These are phyloP conservation scores for Tipula unca DNA, from an alignment of 2,888 invertebrate species.

Conservation along the genomic window DNA sequence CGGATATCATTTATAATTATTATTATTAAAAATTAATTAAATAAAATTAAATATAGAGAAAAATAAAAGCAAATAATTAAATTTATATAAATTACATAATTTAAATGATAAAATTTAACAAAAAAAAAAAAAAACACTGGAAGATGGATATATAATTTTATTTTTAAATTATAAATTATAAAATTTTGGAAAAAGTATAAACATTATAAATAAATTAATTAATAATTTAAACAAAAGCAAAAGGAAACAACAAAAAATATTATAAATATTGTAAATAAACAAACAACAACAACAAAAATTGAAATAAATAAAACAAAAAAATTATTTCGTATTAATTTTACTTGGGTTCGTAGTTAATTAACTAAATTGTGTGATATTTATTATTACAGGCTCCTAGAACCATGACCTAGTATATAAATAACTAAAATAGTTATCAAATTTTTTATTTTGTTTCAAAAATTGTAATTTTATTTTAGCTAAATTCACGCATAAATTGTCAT, in stretches of 20 bases:
- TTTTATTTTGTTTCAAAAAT: no score
- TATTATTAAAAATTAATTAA: not conserved
- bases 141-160: slow-evolving; percentile 8
- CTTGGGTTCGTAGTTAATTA: not conserved
- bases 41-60: not conserved
- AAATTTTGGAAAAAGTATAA: not conserved
- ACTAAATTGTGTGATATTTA: not conserved
- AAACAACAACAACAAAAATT: not conserved
- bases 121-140: not conserved
- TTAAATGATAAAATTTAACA: not conserved
- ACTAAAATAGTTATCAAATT: no score
- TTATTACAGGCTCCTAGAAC: no score
- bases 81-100: slow-evolving; percentile 2
- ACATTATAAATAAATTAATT: not conserved
- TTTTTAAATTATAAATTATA: not conserved
- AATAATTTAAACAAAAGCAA: not conserved
- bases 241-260: not conserved
- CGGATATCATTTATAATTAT: not conserved
- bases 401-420: no score
- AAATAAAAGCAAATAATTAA: not conserved
- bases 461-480: no score
- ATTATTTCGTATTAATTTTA: not conserved
- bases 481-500: no score
- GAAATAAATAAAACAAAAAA: not conserved
- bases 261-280: slow-evolving; percentile 9